Evolutionary conservation across 2,113 vertebrate genomes (phyloP), one percentile per base, ranked within the genome.

Genomic region (Columba livia): DNA sequence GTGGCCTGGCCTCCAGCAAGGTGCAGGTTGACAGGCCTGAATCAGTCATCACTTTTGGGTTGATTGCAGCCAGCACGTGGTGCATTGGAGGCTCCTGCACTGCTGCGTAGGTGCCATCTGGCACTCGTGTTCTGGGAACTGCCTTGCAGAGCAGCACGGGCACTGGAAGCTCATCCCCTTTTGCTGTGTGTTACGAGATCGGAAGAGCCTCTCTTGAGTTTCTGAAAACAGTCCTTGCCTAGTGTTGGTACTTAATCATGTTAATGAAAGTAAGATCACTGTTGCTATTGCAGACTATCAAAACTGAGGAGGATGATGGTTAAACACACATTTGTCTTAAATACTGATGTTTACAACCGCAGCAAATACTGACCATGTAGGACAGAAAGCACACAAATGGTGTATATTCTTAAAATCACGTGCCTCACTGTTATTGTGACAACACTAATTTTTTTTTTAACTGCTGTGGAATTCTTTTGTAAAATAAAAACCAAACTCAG

Each of bases 291-390:
- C 29, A 56, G 50, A n/a, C 26, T 32, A 25, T 65, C 36, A 83
- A 48, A 80, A 66, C 57, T 81, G 79, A 84, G 88, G 60, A 80
- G 61, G 19, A 71, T 7, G 36, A 57, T 3, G 4, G 28, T 86
- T 71, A 67, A 77, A 57, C 25, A 78, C 61, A 24, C 7, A 0
- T 86, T 85, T 95, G 48, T 93, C 89, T 94, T 95, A 89, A 96
- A 57, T 89, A 40, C 15, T 56, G 44, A 79, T 97, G 79, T 91
- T 91, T 95, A 92, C 85, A 81, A 40, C 60, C 10, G 3, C n/a
- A 69, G 60, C 72, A 88, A 69, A 84, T 75, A 32, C 58, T 85
- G 67, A 42, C 60, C 31, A 10, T 5, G 29, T 83, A 66, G 61
- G 42, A 85, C 16, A 54, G 32, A 73, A 91, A 94, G 87, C 87